These are phyloP conservation scores for Drosophila melanogaster DNA, from an alignment of 1,140 invertebrate species.

Conservation along the genomic window Release_6_plus_ISO1_MT NT_033777.3:30921501-30922000, in stretches of 20 bases:
- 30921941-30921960: slow-evolving; percentile 79
- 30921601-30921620: slow-evolving; percentile 64
- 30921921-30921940: slow-evolving; percentile 77
- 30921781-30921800: slow-evolving; percentile 69
- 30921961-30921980: slow-evolving; percentile 44
- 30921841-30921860: neutral
- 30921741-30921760: slow-evolving; percentile 69
- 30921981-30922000: slow-evolving; percentile 16
- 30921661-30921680: slow-evolving; percentile 51
- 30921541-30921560: neutral
- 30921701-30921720: slow-evolving; percentile 51
- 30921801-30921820: slow-evolving; percentile 61
- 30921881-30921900: slow-evolving; percentile 62
- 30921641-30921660: slow-evolving; percentile 70
- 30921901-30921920: slow-evolving; percentile 74
- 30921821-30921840: slow-evolving; percentile 39
- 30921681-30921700: slow-evolving; percentile 78
- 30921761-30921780: slow-evolving; percentile 73
- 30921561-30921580: neutral
- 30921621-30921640: slow-evolving; percentile 55
- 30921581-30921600: neutral
- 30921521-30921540: neutral
- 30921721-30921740: slow-evolving; percentile 70
- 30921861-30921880: slow-evolving; percentile 46
- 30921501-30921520: too few relatives aligned